Evolutionary conservation across 1,140 invertebrate genomes (phyloP).

Genomic region (Bombus ignitus): DNA sequence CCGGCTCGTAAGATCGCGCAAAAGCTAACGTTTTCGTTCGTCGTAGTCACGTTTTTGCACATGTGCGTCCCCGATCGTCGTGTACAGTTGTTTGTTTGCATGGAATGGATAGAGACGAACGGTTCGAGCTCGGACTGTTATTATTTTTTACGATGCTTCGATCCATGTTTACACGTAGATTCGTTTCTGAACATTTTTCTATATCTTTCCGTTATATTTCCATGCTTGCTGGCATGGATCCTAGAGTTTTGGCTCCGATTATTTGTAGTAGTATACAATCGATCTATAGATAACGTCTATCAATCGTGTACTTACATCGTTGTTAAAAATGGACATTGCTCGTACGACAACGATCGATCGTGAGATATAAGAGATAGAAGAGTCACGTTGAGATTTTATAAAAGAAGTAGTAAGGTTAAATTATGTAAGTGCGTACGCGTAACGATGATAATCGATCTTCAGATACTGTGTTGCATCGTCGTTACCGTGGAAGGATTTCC

Average conservation of each 20-base stretch:
- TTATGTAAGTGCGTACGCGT: neutral
- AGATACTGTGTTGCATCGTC: neutral
- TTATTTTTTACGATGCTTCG: neutral
- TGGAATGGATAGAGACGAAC: neutral
- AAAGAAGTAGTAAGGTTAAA: neutral
- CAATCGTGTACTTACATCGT: neutral
- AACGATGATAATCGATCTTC: neutral
- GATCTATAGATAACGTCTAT: neutral
- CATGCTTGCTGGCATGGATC: neutral
- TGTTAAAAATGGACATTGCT: no score
- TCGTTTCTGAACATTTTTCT: neutral
- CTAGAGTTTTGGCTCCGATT: neutral
- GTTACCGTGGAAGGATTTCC: neutral
- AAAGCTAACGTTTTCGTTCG: constrained; percentile 31
- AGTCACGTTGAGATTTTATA: neutral
- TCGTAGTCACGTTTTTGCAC: constrained; percentile 45
- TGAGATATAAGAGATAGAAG: neutral
- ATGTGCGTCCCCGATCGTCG: constrained; percentile 19
- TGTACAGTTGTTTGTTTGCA: neutral
- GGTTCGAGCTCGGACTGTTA: neutral
- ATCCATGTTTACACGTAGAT: neutral
- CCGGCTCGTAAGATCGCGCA: neutral
- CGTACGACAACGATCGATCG: neutral
- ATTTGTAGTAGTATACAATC: neutral
- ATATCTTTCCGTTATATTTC: neutral